phyloP scores from a whole-genome alignment of 2,888 invertebrate genomes.

The Drosophila putrida region DNA sequence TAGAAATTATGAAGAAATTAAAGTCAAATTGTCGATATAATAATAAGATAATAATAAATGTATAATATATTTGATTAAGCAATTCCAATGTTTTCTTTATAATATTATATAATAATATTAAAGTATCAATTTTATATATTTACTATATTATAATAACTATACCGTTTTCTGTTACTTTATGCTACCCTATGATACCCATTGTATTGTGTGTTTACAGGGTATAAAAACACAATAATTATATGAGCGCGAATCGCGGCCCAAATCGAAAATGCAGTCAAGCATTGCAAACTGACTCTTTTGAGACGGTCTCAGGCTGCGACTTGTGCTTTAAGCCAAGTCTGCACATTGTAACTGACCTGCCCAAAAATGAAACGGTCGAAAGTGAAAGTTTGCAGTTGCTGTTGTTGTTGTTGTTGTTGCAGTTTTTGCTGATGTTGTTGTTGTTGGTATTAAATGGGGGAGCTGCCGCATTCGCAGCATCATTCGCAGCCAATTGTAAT shows the following conservation, averaged over 20 bases:
- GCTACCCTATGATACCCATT: no score
- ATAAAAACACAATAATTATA: conserved; percentile 67
- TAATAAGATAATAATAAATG: no score
- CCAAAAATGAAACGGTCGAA: conserved; percentile 64
- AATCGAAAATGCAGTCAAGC: conserved; percentile 77
- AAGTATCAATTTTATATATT: no score
- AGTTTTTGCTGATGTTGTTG: conserved; percentile 26
- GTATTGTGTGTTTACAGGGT: conserved; percentile 27
- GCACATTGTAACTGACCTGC: conserved; percentile 72
- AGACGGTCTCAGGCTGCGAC: conserved; percentile 18
- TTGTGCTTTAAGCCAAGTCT: conserved; percentile 41
- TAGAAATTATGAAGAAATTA: no score
- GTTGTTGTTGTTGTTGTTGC: conserved; percentile 20
- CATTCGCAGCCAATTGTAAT: conserved; percentile 50
- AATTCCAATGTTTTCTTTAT: no score
- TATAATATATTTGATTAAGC: no score
- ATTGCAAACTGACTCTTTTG: conserved; percentile 42
- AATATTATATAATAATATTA: no score
- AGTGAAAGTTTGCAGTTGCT: conserved; percentile 63
- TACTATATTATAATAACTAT: no score
- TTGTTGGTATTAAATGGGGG: conserved; percentile 40
- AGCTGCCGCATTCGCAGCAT: conserved; percentile 71
- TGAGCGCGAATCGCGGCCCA: conserved; percentile 53
- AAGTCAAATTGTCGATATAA: no score
- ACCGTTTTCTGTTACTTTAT: no score